Evolutionary conservation across 2,113 vertebrate genomes (phyloP), one percentile per base, ranked within the genome.

Genomic region (Melanotaenia duboulayi): DNA sequence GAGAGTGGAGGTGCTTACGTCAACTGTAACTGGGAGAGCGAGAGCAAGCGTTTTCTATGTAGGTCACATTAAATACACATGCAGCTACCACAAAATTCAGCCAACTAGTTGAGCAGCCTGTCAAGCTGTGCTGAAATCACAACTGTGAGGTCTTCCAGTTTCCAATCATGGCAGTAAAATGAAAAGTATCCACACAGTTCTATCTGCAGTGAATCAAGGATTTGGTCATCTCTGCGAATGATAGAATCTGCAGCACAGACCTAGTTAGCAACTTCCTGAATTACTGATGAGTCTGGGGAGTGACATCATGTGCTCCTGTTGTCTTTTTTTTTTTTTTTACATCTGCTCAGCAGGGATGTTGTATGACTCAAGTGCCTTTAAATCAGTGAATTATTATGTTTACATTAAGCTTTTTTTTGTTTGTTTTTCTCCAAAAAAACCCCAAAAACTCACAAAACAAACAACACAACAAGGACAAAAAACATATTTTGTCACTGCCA

Each of bases 11-110:
- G 87, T 56, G 84, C 74, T 76, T 78, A 91, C 91, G 89, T 94
- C 92, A 92, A 74, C 92, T 93, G 93, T 93, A 93, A 93, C 92
- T 86, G 87, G 90, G 91, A 92, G 91, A 91, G 74, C 64, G 84
- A 79, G 64, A 84, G 85, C 71, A 66, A 86, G 74, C 80, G 12
- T 76, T 77, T 68, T 61, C 80, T 92, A 94, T 92, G 87, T 93
- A 94, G 92, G 93, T 94, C 92, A 91, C 88, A 92, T 92, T 89
- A 87, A 91, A 91, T 90, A 92, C 78, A 79, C 91, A 90, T 78
- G 78, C 71, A 35, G 66, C 68, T 49, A 55, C 57, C 71, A 63
- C 67, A 74, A 52, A 88, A 89, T 65, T 64, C 86, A 83, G 77
- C 77, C 76, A 85, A 83, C 62, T 82, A 84, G 78, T 76, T 63